Evolutionary conservation across 2,888 invertebrate species (phyloP).

Genomic region (Psylliodes chrysocephalus): DNA sequence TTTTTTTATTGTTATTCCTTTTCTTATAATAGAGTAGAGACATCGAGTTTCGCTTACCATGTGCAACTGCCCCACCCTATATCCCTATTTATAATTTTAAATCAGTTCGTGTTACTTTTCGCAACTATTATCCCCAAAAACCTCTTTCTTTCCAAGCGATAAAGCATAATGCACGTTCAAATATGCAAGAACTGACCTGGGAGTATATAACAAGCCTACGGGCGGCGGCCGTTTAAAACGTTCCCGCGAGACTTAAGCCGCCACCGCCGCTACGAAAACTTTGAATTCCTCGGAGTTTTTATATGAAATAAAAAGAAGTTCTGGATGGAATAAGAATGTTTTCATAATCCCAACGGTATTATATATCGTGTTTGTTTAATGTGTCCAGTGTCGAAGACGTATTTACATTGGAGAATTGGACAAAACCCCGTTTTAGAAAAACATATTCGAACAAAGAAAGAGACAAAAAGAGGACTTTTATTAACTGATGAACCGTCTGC

Average conservation of each 20-base stretch:
- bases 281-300: slow-evolving; percentile 16
- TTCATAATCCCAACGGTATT: slow-evolving; percentile 11
- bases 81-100: slow-evolving; percentile 1
- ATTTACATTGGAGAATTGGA: slow-evolving; percentile 14
- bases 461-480: neutral
- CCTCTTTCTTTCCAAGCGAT: neutral
- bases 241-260: slow-evolving; percentile 12
- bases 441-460: neutral
- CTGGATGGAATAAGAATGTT: slow-evolving; percentile 15
- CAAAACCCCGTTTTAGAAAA: neutral
- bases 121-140: neutral
- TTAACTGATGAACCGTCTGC: too few species aligned
- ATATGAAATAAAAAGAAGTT: slow-evolving; percentile 25
- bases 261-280: slow-evolving; percentile 19
- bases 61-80: too few species aligned
- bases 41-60: too few species aligned
- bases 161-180: slow-evolving; percentile 20
- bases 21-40: too few species aligned
- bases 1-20: too few species aligned
- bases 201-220: slow-evolving; percentile 11
- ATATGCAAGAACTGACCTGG: slow-evolving; percentile 20
- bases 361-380: slow-evolving; percentile 22
- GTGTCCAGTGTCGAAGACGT: slow-evolving; percentile 10
- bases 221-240: slow-evolving; percentile 3
- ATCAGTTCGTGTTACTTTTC: neutral